Base-by-base conservation (phyloP, 2,113 vertebrate genomes). In the Dipodomys ordii region DNA sequence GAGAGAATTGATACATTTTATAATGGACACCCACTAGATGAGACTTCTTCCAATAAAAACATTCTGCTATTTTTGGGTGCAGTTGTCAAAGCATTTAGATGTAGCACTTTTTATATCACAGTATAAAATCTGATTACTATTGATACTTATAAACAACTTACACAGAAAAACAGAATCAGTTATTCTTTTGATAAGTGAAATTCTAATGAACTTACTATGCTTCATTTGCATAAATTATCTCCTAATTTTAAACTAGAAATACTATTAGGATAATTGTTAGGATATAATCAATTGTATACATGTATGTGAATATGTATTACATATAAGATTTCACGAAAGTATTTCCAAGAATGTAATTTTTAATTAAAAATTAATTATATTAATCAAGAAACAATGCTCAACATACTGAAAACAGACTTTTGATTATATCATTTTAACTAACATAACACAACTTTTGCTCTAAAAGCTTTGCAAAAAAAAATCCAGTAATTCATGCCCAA, bases 401-500 rank as follows among this genome's bases (percentile, higher is more conserved):
- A 30, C 65, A 46, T 13, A 9, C 1, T 74, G 11, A 65, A 39
- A 87, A 12, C 3, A n/a, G n/a, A 60, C 35, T 22, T 83, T 91
- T 77, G 6, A 49, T 13, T 62, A 8, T 0, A 3, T 53, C 53
- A 11, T 57, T 57, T 57, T 57, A 13, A 57, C 13, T 57, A 18
- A 57, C 4, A 57, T 57, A 57, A 57, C 53, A 57, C 12, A 57
- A 49, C 2, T 49, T 68, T 49, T 68, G 28, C 11, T 32, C 16
- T 27, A 57, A 57, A 57, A 15, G 15, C 4, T 57, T 57, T 57
- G 53, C 53, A 57, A 57, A 57, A 39, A 35, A 57, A 16, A 3
- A 15, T 57, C 53, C 53, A 57, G 96, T 80, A 98, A 99, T 97
- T 99, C 98, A 30, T 99, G 99, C 99, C 97, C 97, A 92, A 98